Evolutionary conservation across 1,140 invertebrate species (phyloP).

Genomic region (Carcinoscorpius rotundicauda): DNA sequence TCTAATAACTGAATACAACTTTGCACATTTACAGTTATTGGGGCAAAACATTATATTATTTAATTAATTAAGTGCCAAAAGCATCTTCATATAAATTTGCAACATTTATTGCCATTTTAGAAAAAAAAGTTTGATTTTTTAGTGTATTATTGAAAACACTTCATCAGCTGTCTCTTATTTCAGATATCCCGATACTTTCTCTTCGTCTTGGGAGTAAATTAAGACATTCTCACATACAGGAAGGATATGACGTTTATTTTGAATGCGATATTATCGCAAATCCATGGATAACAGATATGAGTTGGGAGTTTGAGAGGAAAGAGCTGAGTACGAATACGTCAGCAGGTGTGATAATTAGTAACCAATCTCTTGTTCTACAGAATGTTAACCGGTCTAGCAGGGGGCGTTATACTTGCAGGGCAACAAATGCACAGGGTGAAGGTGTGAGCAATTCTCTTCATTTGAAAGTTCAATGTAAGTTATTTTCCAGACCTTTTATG

Average conservation of each 20-base stretch:
- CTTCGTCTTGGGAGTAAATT: constrained; percentile 15
- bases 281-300: constrained; percentile 22
- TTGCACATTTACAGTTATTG: too few species aligned
- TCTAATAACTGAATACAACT: too few species aligned
- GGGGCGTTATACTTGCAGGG: constrained; percentile 62
- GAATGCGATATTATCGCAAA: constrained; percentile 51
- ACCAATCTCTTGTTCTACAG: constrained; percentile 45
- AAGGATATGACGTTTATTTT: constrained; percentile 78
- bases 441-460: constrained; percentile 67
- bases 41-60: too few species aligned
- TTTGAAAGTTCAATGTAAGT: constrained; percentile 54
- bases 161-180: neutral
- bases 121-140: too few species aligned
- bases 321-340: constrained; percentile 28
- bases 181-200: constrained; percentile 18
- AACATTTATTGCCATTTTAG: constrained; percentile 68
- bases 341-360: constrained; percentile 63
- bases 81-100: constrained; percentile 41
- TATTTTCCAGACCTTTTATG: neutral
- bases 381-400: constrained; percentile 24
- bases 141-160: too few species aligned
- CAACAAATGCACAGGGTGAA: constrained; percentile 75
- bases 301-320: constrained; percentile 22
- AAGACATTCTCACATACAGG: constrained; percentile 28
- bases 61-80: too few species aligned